Evolutionary conservation across 2,113 vertebrate species (phyloP).

Genomic region (Oxyura jamaicensis): DNA sequence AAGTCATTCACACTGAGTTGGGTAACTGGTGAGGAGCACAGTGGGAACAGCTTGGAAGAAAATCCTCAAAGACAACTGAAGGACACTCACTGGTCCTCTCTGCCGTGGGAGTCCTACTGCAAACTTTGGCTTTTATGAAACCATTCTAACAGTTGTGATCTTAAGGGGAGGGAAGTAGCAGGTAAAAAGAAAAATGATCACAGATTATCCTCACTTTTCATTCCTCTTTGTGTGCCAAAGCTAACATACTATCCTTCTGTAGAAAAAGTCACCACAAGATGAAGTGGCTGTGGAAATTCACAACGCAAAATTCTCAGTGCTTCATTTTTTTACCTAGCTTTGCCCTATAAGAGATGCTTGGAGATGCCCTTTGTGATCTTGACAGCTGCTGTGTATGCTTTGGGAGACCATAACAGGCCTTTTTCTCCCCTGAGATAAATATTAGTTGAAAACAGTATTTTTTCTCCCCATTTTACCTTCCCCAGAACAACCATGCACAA

Average conservation of each 20-base stretch:
- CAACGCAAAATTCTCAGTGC: not conserved
- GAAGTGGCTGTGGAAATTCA: accelerated
- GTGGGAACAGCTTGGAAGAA: conserved; percentile 32
- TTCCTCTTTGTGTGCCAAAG: not conserved
- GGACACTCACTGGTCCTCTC: not conserved
- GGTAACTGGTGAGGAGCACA: not conserved
- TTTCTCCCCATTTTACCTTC: not conserved
- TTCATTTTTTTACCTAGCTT: not conserved
- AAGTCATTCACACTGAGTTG: conserved; percentile 18
- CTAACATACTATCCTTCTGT: not conserved
- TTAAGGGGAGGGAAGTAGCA: not conserved
- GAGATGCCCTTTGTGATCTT: not conserved
- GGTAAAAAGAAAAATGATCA: not conserved
- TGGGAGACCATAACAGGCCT: not conserved
- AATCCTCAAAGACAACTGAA: not conserved
- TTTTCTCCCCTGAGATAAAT: not conserved
- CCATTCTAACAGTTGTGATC: not conserved
- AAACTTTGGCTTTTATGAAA: not conserved
- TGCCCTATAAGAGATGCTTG: not conserved
- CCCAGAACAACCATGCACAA: not conserved
- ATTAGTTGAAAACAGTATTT: not conserved
- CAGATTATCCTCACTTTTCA: not conserved
- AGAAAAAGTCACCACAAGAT: not conserved
- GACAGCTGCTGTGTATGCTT: not conserved
- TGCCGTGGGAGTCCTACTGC: not conserved